Evolutionary conservation across 2,113 vertebrate genomes (phyloP), one percentile per base, ranked within the genome.

Genomic region (Bujurquina vittata): DNA sequence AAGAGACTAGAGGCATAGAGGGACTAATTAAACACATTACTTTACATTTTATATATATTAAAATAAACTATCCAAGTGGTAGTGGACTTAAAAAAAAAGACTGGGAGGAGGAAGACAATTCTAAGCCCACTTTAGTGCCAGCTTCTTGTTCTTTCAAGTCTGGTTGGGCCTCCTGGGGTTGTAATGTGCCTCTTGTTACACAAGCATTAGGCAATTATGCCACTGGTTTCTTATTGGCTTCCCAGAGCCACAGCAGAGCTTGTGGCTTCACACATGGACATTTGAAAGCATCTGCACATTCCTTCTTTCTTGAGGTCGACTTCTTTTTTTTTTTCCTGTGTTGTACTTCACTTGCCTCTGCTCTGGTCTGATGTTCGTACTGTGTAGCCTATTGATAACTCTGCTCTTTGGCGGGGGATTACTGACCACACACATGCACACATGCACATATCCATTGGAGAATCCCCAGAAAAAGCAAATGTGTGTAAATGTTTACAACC

Each of bases 101-200:
- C 31, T 69, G 56, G 81, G 69, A 85, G 77, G 82, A 81, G 72
- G 77, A 62, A 77, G 52, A 80, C 57, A 46, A 74, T 54, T 82
- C 62, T 76, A 69, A 79, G 57, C 62, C 63, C 78, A 58, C 78
- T 88, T 85, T 62, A 75, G 77, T 89, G 76, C 87, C 84, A 92
- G 87, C 85, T 84, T 79, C 74, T 86, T 80, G 55, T 84, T 88
- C 92, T 93, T 94, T 92, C 77, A 93, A 73, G 93, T 89, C 85
- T 83, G 84, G 78, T 81, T 52, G 82, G 89, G 88, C 94, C 91
- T 93, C 93, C 94, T 88, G 88, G 87, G 90, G 91, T 91, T 91
- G 83, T 93, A 94, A 94, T 93, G 92, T 89, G 89, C 91, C 89
- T 94, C 92, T 93, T 93, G 94, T 95, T 94, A 95, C 91, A 94